Evolutionary conservation across 2,888 invertebrate species (phyloP), one percentile per base, ranked within the genome.

Genomic region (Heteromurus nitidus): DNA sequence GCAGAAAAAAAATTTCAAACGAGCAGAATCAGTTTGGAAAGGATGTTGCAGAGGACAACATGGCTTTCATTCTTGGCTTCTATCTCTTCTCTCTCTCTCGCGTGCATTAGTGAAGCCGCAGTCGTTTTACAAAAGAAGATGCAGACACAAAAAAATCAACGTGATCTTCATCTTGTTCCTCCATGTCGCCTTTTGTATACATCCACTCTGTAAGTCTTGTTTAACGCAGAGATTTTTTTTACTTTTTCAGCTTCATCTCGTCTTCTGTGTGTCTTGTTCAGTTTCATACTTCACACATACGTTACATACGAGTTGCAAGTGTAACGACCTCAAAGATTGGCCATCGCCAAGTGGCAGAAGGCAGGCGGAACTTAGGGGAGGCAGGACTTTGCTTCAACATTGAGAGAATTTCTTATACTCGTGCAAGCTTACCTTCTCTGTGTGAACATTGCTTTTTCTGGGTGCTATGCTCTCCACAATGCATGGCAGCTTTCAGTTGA

Each of bases 311-410:
- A 22, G 22, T 13, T 7, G 20, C 36, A 64, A 72, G 53, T 79
- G 80, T 80, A 76, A 83, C 83, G 72, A 69, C 24, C 76, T 26
- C 65, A 31, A 28, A 72, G 84, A 81, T 82, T 84, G 84, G 84
- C 30, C 58, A 18, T 44, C 36, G 50, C 60, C 62, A 80, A 75
- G 80, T 82, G 82, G 77, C 69, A 74, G 82, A 67, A 82, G 84
- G 84, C 79, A 72, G 80, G 80, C 60, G 67, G 68, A 74, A 55
- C 53, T 36, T 26, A 42, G 68, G 73, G 80, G 53, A 72, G 81
- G 84, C 79, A 80, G 82, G 82, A 72, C 76, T 50, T 73, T 20
- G 13, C 67, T 67, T 11, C 3, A 80, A 60, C 82, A 75, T 82
- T 82, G 53, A 62, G 55, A 60, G 80, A 73, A 67, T 30, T 36